phyloP scores from a whole-genome alignment of 2,797 vertebrate species.

The Helicolenus hilgendorfi region DNA sequence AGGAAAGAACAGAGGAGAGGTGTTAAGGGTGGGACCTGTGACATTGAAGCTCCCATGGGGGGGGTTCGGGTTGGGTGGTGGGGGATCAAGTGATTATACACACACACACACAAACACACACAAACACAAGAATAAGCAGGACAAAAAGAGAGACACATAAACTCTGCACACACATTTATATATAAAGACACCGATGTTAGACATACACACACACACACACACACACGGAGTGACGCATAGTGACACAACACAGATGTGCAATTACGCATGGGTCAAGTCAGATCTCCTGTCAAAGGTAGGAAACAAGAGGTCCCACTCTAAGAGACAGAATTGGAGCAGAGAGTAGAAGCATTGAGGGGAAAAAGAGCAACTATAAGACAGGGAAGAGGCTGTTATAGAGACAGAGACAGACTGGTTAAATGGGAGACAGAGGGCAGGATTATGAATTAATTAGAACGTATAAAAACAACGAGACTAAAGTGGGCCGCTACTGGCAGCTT shows the following conservation, averaged over 20 bases:
- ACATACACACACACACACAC: background rate
- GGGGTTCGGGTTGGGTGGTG: background rate
- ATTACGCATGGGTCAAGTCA: constrained; percentile 35
- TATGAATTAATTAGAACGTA: background rate
- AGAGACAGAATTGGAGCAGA: constrained; percentile 21
- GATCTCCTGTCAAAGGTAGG: constrained; percentile 26
- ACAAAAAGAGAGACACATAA: background rate
- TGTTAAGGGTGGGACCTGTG: constrained; percentile 55
- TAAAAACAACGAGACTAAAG: background rate
- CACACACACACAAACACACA: background rate
- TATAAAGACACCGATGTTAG: background rate
- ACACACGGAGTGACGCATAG: background rate
- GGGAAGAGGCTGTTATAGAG: background rate
- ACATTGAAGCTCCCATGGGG: constrained; percentile 17
- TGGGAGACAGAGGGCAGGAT: background rate
- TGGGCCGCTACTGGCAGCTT: background rate
- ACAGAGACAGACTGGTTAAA: background rate
- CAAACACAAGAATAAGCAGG: background rate
- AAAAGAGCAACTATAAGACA: background rate
- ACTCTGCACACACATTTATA: background rate
- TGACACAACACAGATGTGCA: constrained; percentile 21
- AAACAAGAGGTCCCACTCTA: constrained; percentile 14
- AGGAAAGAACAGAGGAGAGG: constrained; percentile 60
- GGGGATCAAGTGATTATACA: background rate
- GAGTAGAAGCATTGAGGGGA: background rate